phyloP scores from a whole-genome alignment of 2,113 vertebrate species.

The Hippocampus barbouri region DNA sequence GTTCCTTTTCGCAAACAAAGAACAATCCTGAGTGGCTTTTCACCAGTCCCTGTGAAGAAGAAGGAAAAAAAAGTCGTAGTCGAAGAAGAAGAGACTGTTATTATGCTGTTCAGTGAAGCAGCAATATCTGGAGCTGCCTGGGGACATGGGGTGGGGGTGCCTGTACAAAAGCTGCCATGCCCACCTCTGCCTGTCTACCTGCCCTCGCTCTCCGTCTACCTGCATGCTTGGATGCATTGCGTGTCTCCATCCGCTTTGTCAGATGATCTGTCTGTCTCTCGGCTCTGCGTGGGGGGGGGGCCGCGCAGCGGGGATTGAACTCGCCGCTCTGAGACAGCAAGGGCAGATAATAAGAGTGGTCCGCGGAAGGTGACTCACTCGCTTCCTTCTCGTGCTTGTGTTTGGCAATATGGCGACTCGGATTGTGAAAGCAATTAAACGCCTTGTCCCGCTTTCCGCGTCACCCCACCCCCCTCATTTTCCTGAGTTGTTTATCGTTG shows the following conservation, averaged over 20 bases:
- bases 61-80: neutral
- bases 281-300: constrained; percentile 2
- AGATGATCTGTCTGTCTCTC: constrained; percentile 11
- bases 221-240: constrained; percentile 6
- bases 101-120: constrained; percentile 74
- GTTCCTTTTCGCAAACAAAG: constrained; percentile 28
- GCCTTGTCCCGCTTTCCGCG: too few relatives aligned
- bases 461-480: too few relatives aligned
- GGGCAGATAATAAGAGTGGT: constrained; percentile 48
- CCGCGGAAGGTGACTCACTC: constrained; percentile 40
- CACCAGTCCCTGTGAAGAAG: constrained; percentile 54
- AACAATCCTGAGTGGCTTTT: constrained; percentile 49
- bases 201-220: constrained; percentile 20
- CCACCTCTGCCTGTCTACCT: constrained; percentile 19
- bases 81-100: constrained; percentile 63
- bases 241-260: constrained; percentile 17
- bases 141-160: constrained; percentile 52
- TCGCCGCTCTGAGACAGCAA: constrained; percentile 22
- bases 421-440: constrained; percentile 43
- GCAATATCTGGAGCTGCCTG: constrained; percentile 65
- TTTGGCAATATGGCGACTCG: constrained; percentile 13
- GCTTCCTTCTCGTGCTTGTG: constrained; percentile 9
- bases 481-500: too few relatives aligned
- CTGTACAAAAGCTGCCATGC: constrained; percentile 38
- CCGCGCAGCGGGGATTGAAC: constrained; percentile 27